phyloP scores from a whole-genome alignment of 1,140 invertebrate species.

The Ostrea edulis region DNA sequence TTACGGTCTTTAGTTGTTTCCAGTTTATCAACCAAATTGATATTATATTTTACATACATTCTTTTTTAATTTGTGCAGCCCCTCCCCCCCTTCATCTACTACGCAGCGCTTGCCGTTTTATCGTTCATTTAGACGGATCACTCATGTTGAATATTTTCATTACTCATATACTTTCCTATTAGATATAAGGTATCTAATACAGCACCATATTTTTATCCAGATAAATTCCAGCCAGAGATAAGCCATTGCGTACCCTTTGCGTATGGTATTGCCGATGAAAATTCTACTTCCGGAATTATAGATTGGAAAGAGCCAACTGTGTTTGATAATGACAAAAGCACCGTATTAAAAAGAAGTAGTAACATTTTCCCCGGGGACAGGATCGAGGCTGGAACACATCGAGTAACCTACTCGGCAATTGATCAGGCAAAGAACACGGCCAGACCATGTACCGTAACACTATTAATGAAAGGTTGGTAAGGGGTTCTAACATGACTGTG shows the following conservation, averaged over 20 bases:
- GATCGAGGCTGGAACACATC: neutral
- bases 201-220: conserved; percentile 10
- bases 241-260: conserved; percentile 1
- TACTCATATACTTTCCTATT: too few species aligned
- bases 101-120: too few species aligned
- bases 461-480: neutral
- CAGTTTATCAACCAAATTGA: too few species aligned
- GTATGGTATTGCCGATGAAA: conserved; percentile 7
- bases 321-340: neutral
- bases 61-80: too few species aligned
- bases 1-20: too few species aligned
- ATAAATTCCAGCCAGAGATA: conserved; percentile 30
- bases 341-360: neutral
- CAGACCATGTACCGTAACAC: neutral
- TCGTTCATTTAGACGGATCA: too few species aligned
- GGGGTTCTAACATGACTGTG: too few species aligned
- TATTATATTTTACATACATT: too few species aligned
- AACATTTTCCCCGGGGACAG: neutral
- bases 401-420: neutral
- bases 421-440: neutral
- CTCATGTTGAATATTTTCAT: too few species aligned
- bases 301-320: conserved; percentile 37
- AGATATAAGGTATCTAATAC: too few species aligned
- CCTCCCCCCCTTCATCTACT: too few species aligned
- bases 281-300: neutral